A percentile compares a stretch with the other conserved stretches of the same genome.
These are phyloP conservation scores for Orthosia incerta DNA, from an alignment of 2,888 invertebrate species.

Conservation along the genomic window DNA sequence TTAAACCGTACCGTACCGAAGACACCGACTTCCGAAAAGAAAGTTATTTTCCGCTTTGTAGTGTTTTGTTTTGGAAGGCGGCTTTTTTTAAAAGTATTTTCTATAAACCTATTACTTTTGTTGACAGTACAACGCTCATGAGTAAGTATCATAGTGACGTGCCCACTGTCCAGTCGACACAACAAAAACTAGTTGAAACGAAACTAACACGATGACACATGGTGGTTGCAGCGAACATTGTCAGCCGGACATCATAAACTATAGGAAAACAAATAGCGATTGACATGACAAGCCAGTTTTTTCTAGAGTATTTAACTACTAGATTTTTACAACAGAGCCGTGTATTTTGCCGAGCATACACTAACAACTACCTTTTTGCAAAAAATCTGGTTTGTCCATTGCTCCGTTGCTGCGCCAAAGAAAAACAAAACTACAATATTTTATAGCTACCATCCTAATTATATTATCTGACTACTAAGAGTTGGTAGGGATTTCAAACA, in stretches of 20 bases:
- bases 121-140: constrained; percentile 6
- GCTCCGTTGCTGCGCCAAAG: not conserved
- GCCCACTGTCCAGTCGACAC: constrained; percentile 26
- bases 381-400: not conserved
- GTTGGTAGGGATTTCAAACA: too few species aligned
- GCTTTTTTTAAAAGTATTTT: not conserved
- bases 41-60: too few species aligned
- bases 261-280: constrained; percentile 39
- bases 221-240: constrained; percentile 18
- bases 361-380: not conserved
- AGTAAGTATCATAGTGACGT: constrained; percentile 8
- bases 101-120: not conserved
- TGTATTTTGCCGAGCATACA: not conserved
- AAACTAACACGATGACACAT: constrained; percentile 50
- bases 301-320: constrained; percentile 9
- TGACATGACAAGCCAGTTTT: constrained; percentile 27
- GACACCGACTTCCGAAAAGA: too few species aligned
- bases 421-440: too few species aligned
- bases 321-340: not conserved
- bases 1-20: too few species aligned
- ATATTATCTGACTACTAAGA: too few species aligned
- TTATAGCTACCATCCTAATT: not conserved
- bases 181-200: constrained; percentile 51
- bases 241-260: constrained; percentile 30
- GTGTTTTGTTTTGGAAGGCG: too few species aligned